A percentile compares a stretch with the other conserved stretches of the same genome.
Evolutionary conservation across 1,140 invertebrate genomes (phyloP).

Genomic region (Brachionus manjavacas): DNA sequence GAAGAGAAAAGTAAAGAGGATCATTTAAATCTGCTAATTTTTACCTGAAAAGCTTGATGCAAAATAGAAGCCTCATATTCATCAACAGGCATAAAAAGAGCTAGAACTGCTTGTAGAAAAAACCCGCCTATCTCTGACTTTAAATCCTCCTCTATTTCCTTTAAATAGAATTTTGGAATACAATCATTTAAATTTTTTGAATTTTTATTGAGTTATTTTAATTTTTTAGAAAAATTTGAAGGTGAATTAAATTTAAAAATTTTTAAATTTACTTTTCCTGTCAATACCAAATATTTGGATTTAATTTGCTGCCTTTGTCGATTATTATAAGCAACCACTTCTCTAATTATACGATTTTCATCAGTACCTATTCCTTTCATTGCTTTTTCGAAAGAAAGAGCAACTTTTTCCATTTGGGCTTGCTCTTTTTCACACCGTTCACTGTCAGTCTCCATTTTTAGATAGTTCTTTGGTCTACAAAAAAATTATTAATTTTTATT

Average conservation of each 20-base stretch:
- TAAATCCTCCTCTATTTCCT: constrained; percentile 75
- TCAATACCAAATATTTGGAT: constrained; percentile 48
- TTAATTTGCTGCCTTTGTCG: constrained; percentile 58
- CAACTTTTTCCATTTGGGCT: constrained; percentile 54
- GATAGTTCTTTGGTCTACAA: neutral
- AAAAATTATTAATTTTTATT: neutral
- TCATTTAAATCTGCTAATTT: neutral
- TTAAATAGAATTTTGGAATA: constrained; percentile 12
- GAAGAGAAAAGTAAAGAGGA: neutral
- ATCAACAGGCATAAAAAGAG: constrained; percentile 66
- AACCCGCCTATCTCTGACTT: constrained; percentile 78
- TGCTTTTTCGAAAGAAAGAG: constrained; percentile 52
- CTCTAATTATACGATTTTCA: constrained; percentile 59
- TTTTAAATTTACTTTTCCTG: neutral
- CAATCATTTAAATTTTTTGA: no score
- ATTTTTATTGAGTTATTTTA: no score
- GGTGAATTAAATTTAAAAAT: neutral
- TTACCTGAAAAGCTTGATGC: constrained; percentile 46
- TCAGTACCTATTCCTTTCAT: constrained; percentile 60
- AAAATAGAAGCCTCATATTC: constrained; percentile 51
- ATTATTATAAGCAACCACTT: constrained; percentile 56
- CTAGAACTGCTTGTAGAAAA: constrained; percentile 76
- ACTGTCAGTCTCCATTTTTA: constrained; percentile 2
- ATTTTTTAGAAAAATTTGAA: no score
- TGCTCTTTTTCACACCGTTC: constrained; percentile 11